Conservation (phyloP, 2,888 invertebrate genomes). For the Rhagium mordax region DNA sequence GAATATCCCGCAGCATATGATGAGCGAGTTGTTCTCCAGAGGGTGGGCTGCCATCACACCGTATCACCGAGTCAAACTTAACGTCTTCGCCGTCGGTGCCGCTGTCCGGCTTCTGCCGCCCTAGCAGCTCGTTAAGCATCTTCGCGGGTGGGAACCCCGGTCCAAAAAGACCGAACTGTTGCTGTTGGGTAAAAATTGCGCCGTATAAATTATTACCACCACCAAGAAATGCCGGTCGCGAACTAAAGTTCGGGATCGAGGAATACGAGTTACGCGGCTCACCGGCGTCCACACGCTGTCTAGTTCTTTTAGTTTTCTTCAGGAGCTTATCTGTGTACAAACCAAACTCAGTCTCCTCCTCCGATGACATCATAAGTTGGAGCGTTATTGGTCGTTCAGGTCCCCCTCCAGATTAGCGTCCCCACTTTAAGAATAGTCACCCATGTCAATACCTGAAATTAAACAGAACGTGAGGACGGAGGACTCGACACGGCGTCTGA, state of each 20-base stretch:
- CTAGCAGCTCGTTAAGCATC: conserved; percentile 92
- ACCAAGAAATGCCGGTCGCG: conserved; percentile 84
- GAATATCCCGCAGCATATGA: conserved; percentile 91
- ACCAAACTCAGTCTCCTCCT: conserved; percentile 95
- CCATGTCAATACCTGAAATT: conserved; percentile 70
- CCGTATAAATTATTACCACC: conserved; percentile 85
- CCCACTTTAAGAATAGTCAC: conserved; percentile 73
- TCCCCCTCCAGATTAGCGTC: conserved; percentile 71
- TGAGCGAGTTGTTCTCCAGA: conserved; percentile 77
- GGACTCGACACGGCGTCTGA: conserved; percentile 49
- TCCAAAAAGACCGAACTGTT: conserved; percentile 87
- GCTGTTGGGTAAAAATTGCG: conserved; percentile 86
- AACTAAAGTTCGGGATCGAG: conserved; percentile 83
- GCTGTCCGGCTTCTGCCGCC: conserved; percentile 77
- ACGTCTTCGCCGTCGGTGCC: conserved; percentile 69
- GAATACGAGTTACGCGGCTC: conserved; percentile 95
- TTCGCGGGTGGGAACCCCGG: conserved; percentile 90
- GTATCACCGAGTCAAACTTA: conserved; percentile 69
- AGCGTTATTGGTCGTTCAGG: conserved; percentile 86
- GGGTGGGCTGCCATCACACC: conserved; percentile 74
- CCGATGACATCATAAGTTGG: conserved; percentile 96
- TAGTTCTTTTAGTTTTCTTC: conserved; percentile 94
- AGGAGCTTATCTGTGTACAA: conserved; percentile 94
- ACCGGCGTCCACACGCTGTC: conserved; percentile 97
- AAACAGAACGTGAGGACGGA: conserved; percentile 47